Base-by-base conservation (phyloP, 2,797 vertebrate species). In the Thaleichthys pacificus region DNA sequence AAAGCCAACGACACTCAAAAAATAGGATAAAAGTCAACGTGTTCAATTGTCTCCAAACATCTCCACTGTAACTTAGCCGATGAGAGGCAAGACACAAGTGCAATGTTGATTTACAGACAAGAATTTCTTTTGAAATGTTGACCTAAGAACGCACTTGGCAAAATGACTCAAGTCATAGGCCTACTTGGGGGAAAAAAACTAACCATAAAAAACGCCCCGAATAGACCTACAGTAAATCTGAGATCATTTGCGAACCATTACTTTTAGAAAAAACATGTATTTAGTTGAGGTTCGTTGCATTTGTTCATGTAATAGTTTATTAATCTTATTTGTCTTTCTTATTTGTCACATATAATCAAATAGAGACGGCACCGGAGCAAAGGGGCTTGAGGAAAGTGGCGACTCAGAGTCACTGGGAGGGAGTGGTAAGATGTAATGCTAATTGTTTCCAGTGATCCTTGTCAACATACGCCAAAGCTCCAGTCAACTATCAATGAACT, bases 371-470 rank as follows among this genome's bases (percentile, higher is more conserved):
- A 73, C 84, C 79, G 79, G 74, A 73, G 79, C 77, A 62, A 62
- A 74, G 88, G 87, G 70, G 82, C 83, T 78, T 78, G 67, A 70
- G 84, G 83, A 83, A 86, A 71, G 67, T 73, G 73, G 75, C 67
- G 78, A 83, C 73, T 70, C 73, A 86, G 77, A 83, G 78, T 80
- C 75, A 66, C 77, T 70, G 74, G 68, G 82, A 54, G 75, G 57
- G 80, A 81, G 77, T 77, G 74, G 64, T 81, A 82, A 81, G 77
- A 87, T 78, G 77, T 80, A 75, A 84, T 78, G 82, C 84, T 92
- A 92, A 93, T 93, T 91, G 88, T 92, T 90, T 90, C 80, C 91
- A 92, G 91, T 89, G 88, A 91, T 91, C 89, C 87, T 88, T 89
- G 86, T 90, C 88, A 89, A 83, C 78, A 74, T 87, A 88, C 84